These are phyloP conservation scores for Porites rus DNA, from an alignment of 92 coral and sea anemone genomes.

Conservation along the genomic window DNA sequence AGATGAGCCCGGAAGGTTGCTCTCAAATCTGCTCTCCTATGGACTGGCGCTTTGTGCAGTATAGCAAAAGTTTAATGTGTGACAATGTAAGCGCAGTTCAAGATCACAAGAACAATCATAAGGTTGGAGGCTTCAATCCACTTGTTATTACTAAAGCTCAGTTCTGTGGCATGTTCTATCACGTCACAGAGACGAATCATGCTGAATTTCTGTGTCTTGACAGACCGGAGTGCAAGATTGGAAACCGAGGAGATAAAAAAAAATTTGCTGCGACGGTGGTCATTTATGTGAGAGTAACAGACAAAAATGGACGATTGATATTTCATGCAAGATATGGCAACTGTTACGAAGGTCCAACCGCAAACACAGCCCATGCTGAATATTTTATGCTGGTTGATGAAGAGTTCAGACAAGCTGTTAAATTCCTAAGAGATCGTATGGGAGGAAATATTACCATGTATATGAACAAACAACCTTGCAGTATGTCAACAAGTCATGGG, in stretches of 20 bases:
- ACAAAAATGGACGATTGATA: neutral
- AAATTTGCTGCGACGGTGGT: slow-evolving; percentile 34
- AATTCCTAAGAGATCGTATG: neutral
- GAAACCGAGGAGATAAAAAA: slow-evolving; percentile 10
- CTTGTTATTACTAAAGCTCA: slow-evolving; percentile 31
- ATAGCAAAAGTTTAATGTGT: neutral
- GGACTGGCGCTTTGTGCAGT: slow-evolving; percentile 10
- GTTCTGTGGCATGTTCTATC: slow-evolving; percentile 50
- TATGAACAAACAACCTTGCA: slow-evolving; percentile 53
- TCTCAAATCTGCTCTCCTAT: neutral
- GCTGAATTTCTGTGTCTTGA: slow-evolving; percentile 3
- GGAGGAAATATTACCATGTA: slow-evolving; percentile 24
- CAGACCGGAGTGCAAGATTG: neutral
- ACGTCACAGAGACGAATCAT: slow-evolving; percentile 9
- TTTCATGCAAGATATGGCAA: slow-evolving; percentile 51
- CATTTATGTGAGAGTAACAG: slow-evolving; percentile 31
- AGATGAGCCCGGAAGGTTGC: neutral
- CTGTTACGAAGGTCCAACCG: slow-evolving; percentile 8
- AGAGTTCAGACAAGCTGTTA: slow-evolving; percentile 26
- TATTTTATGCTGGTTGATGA: slow-evolving; percentile 45
- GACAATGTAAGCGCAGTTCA: slow-evolving; percentile 26
- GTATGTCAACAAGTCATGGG: slow-evolving; percentile 17
- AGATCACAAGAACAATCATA: slow-evolving; percentile 25
- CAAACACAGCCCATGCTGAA: slow-evolving; percentile 40
- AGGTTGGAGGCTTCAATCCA: slow-evolving; percentile 41